Base-by-base conservation (phyloP, 2,113 vertebrate genomes). In the Octodon degus region DNA sequence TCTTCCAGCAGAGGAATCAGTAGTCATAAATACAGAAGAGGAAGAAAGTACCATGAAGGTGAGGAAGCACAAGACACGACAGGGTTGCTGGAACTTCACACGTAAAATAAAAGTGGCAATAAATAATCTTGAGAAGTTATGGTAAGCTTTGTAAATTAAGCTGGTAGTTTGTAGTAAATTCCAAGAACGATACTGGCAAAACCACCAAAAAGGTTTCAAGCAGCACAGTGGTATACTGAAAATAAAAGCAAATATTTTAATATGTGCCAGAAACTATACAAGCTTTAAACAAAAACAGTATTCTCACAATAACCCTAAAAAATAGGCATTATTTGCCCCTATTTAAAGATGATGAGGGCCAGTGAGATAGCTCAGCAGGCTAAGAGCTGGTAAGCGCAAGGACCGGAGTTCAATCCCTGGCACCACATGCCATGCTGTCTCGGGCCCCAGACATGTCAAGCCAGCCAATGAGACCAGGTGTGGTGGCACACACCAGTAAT, bases 311-410 rank as follows among this genome's bases (percentile, higher is more conserved):
- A 92, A 87, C 11, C 5, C 34, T 27, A 47, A 13, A 8, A 68
- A 17, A 62, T 63, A 53, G 58, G 17, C 14, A 67, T 16, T 32
- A 62, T 72, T 82, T 90, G 3, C 40, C 65, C 62, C 20, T 40
- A n/a, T 70, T 91, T 93, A 65, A 72, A 96, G 40, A 91, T 95
- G 60, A 96, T 70, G 27, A 58, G 16, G 16, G 55, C 55, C 55
- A 5, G 55, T 1, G 17, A 58, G 17, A 58, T 58, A 58, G 55
- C 17, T 58, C 55, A 58, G 55, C 55, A 58, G 16, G 55, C 55
- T 58, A 58, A 58, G 16, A 4, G 16, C 55, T 58, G 55, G 55
- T 19, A 58, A 58, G 55, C 17, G 17, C 55, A 58, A 58, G 16
- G 14, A 58, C 3, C 16, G 4, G 55, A 58, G 17, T 58, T 17